These are phyloP conservation scores for Hyperopisus bebe DNA, from an alignment of 2,113 vertebrate genomes.

Conservation along the genomic window DNA sequence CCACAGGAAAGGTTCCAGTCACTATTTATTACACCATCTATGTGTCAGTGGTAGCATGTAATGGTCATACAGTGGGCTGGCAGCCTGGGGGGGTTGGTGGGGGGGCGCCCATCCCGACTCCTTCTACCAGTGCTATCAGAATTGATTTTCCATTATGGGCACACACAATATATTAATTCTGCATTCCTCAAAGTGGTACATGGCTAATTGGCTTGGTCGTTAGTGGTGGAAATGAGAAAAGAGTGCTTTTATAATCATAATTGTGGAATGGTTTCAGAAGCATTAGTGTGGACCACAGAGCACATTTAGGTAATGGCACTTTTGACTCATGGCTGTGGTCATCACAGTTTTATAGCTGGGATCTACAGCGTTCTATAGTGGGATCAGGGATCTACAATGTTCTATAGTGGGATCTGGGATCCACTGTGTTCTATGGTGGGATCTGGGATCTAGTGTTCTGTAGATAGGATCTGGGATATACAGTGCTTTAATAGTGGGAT, in stretches of 20 bases:
- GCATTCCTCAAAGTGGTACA: conserved; percentile 7
- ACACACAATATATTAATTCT: neutral
- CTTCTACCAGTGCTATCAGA: neutral
- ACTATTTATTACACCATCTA: neutral
- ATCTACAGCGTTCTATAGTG: neutral
- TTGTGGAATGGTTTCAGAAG: neutral
- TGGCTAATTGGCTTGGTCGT: conserved; percentile 9
- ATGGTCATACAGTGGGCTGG: neutral
- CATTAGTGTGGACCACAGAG: neutral
- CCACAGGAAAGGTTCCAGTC: neutral
- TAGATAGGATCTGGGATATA: conserved; percentile 8
- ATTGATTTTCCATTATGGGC: neutral
- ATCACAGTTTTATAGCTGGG: conserved; percentile 40
- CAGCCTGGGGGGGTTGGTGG: neutral
- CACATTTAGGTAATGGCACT: neutral
- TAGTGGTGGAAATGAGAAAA: neutral
- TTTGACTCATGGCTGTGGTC: conserved; percentile 35
- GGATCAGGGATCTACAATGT: neutral
- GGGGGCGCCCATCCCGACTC: neutral
- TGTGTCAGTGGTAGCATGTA: neutral
- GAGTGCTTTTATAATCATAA: conserved; percentile 3
- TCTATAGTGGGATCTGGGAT: conserved; percentile 25
- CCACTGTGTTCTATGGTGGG: conserved; percentile 32
- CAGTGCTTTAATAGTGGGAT: conserved; percentile 33
- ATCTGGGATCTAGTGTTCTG: conserved; percentile 21